Base-by-base conservation (phyloP, 2,797 vertebrate species). In the Siniperca obscura region DNA sequence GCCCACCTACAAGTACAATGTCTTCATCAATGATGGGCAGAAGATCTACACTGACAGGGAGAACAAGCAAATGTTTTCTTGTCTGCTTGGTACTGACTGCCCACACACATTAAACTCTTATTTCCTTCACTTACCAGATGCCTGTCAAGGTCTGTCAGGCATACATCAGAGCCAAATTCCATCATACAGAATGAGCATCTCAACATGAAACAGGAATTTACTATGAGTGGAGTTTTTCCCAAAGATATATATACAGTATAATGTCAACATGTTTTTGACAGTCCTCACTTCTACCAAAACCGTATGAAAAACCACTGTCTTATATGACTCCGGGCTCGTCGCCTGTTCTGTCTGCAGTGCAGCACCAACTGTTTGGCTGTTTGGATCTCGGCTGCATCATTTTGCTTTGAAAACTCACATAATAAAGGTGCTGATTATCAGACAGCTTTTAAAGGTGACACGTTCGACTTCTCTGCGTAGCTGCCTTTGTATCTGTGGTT, bases 321-420 rank as follows among this genome's bases (percentile, higher is more conserved):
- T 8, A 8, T 8, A 4, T 6, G 22, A 59, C 55, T 61, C 36
- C 13, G 19, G 7, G 19, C 21, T 73, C 65, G 14, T 25, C 19
- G 34, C 50, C 56, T 66, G 61, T 3, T n/a, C n/a, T n/a, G n/a
- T n/a, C 76, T 83, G 42, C 62, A 66, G 61, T 11, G 48, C 69
- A 59, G 27, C 86, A 53, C 46, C 36, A 7, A 53, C 81, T 69
- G 72, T 79, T 59, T 60, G 17, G 13, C 61, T 75, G 74, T 50
- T 21, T 21, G 70, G 53, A 61, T 70, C 36, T 59, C 14, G 2
- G 67, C 75, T 69, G 73, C 83, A 71, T 81, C 77, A 70, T 44
- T 25, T 48, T 16, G 34, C 75, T 81, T 76, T 81, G 27, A 74
- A 57, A 60, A 16, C 27, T 60, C 17, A 14, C 44, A 12, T 13